Evolutionary conservation across 92 coral and sea anemone species (phyloP).

Genomic region (Meandrina meandrites): DNA sequence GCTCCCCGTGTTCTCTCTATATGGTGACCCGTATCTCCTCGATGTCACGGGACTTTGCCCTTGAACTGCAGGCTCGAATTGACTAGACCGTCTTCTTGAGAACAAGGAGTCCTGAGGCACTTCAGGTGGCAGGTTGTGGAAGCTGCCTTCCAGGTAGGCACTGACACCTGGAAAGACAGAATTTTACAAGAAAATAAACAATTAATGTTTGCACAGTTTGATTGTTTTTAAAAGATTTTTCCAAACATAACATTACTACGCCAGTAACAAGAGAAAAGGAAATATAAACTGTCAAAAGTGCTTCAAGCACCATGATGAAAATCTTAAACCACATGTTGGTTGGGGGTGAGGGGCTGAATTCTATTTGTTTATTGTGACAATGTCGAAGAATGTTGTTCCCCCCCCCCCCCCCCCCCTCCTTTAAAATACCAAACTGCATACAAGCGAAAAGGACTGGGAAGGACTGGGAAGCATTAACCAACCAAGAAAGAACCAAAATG

Average conservation of each 20-base stretch:
- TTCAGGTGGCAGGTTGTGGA: slow-evolving; percentile 35
- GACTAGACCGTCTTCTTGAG: slow-evolving; percentile 48
- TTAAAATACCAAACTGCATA: background rate
- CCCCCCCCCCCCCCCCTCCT: background rate
- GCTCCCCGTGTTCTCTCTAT: background rate
- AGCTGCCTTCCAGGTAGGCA: slow-evolving; percentile 25
- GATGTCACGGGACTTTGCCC: slow-evolving; percentile 11
- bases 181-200: background rate
- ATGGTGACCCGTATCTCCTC: slow-evolving; percentile 28
- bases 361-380: too few relatives aligned
- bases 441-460: too few relatives aligned
- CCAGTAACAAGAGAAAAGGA: background rate
- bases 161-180: slow-evolving; percentile 14
- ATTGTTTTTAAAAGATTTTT: too few relatives aligned
- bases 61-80: background rate
- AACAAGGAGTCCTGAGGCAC: slow-evolving; percentile 60
- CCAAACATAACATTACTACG: background rate
- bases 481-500: too few relatives aligned
- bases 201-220: background rate
- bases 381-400: background rate
- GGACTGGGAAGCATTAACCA: too few relatives aligned
- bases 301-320: too few relatives aligned
- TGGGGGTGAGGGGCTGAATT: too few relatives aligned
- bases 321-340: too few relatives aligned
- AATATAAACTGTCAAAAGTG: background rate